Conservation (phyloP, 2,113 vertebrate genomes). For the Noctilio leporinus region DNA sequence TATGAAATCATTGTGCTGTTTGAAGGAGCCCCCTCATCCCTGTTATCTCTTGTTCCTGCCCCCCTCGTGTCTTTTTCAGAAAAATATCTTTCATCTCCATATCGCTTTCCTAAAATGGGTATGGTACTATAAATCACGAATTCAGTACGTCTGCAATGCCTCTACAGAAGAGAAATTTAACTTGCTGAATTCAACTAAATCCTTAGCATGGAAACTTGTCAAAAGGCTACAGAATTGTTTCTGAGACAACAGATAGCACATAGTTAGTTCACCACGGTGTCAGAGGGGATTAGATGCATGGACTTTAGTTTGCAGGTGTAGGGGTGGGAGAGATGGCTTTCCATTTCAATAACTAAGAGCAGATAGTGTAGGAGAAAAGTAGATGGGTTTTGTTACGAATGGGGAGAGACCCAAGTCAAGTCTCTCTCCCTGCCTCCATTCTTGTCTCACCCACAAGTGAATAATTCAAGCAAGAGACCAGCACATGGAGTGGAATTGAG, state of each 20-base stretch:
- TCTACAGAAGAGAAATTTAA: conserved; percentile 45
- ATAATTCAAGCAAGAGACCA: no score
- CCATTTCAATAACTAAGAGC: neutral
- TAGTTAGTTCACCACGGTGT: neutral
- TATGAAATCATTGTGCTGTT: neutral
- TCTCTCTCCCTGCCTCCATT: no score
- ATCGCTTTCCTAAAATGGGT: neutral
- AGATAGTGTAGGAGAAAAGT: neutral
- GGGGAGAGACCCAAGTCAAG: no score
- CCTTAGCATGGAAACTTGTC: conserved; percentile 26
- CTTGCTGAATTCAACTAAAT: conserved; percentile 35
- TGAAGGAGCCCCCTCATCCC: neutral
- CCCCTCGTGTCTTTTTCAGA: neutral
- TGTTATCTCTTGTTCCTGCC: neutral
- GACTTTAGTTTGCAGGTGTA: neutral
- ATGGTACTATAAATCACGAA: neutral
- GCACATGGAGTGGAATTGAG: no score
- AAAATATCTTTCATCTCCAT: neutral
- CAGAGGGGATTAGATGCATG: neutral
- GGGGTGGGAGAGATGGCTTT: neutral
- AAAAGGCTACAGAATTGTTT: conserved; percentile 7
- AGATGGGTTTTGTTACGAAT: neutral
- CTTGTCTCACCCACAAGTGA: no score
- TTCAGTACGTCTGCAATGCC: neutral
- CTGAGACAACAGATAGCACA: neutral